phyloP scores from a whole-genome alignment of 1,140 invertebrate species.

The Dendroctonus valens region DNA sequence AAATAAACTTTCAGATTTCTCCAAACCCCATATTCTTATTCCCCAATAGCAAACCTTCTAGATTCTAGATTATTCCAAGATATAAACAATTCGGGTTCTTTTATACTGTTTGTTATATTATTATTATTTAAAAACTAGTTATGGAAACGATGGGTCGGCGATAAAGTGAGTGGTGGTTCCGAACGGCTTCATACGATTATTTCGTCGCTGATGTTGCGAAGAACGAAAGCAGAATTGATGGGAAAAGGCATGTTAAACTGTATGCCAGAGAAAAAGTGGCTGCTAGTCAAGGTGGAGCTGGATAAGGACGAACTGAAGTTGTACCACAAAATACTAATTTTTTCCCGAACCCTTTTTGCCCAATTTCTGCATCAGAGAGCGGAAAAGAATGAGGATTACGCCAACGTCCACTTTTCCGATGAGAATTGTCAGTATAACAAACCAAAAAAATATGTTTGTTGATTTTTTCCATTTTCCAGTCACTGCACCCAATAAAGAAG shows the following conservation, averaged over 20 bases:
- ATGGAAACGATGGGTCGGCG: slow-evolving; percentile 74
- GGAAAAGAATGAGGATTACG: slow-evolving; percentile 57
- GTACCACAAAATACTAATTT: slow-evolving; percentile 73
- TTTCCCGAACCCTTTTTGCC: slow-evolving; percentile 70
- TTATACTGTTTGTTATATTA: too few species aligned
- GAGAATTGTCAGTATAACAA: neutral
- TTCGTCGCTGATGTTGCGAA: slow-evolving; percentile 76
- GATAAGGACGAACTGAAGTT: slow-evolving; percentile 71
- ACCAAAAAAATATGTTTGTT: slow-evolving; percentile 2
- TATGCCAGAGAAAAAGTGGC: slow-evolving; percentile 65
- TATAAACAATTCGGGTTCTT: too few species aligned
- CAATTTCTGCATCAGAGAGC: slow-evolving; percentile 73
- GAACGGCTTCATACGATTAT: slow-evolving; percentile 75
- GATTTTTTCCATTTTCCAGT: slow-evolving; percentile 23
- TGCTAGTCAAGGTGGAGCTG: slow-evolving; percentile 61
- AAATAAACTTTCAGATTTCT: too few species aligned
- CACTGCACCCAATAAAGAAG: slow-evolving; percentile 37
- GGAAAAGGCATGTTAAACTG: slow-evolving; percentile 57
- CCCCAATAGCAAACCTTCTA: too few species aligned
- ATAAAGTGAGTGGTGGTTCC: slow-evolving; percentile 69
- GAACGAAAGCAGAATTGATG: slow-evolving; percentile 79
- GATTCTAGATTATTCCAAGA: too few species aligned
- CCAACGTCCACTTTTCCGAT: slow-evolving; percentile 44
- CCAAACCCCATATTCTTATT: too few species aligned
- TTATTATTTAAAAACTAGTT: slow-evolving; percentile 48